Base-by-base conservation (phyloP, 2,888 invertebrate species). In the Euspilapteryx auroguttella region DNA sequence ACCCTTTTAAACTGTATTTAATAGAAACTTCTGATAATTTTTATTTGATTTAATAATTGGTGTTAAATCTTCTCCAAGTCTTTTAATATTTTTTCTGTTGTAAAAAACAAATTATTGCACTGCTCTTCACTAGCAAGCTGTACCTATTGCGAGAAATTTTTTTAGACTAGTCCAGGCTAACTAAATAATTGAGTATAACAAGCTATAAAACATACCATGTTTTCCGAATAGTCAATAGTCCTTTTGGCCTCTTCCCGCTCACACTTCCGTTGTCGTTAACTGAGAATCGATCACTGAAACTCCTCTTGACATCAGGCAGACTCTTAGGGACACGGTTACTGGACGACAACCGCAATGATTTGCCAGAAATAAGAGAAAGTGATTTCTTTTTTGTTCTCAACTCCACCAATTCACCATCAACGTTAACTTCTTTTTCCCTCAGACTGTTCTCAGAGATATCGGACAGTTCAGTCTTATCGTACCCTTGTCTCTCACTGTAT, bases 401-500 rank as follows among this genome's bases (percentile, higher is more conserved):
- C 15, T 59, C 62, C 14, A 49, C 47, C 12, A 41, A 27, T 10
- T 45, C 44, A 34, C 43, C 32, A n/a, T 37, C 31, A 14, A 44
- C 48, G n/a, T n/a, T n/a, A n/a, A n/a, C n/a, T n/a, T n/a, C n/a
- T n/a, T n/a, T n/a, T n/a, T n/a, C n/a, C n/a, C n/a, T n/a, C n/a
- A n/a, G n/a, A n/a, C n/a, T n/a, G n/a, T n/a, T n/a, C n/a, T n/a
- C n/a, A n/a, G n/a, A n/a, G n/a, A n/a, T n/a, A n/a, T n/a, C 65
- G 13, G 46, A 36, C 34, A 52, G 44, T 36, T 59, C 56, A 30
- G 49, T 46, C 29, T 50, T 49, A 32, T 40, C 44, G 32, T 57
- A 55, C 37, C 68, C 68, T 32, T 53, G 45, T 41, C 42, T 55
- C 36, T 59, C 63, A 30, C 81, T 78, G 50, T 83, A 82, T 37